phyloP scores from a whole-genome alignment of 2,797 vertebrate species.

The Leucoraja ocellata region DNA sequence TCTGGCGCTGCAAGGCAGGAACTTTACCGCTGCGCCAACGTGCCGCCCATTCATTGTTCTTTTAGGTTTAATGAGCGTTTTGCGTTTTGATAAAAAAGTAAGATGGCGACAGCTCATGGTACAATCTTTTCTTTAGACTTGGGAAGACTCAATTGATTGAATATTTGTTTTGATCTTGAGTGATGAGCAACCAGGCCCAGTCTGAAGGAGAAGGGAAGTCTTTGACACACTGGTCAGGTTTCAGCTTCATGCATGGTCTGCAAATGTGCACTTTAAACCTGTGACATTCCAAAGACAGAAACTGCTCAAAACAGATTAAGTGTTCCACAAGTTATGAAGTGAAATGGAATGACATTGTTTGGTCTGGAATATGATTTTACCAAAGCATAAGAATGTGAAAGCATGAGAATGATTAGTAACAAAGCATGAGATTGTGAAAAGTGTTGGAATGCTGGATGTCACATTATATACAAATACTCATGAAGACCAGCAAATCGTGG shows the following conservation, averaged over 20 bases:
- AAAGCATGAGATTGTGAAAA: background rate
- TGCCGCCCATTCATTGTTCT: background rate
- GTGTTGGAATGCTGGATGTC: background rate
- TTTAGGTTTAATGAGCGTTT: background rate
- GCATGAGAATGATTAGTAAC: background rate
- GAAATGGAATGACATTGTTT: constrained; percentile 4
- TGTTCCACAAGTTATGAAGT: background rate
- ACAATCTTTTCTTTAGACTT: background rate
- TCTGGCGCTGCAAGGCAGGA: no score
- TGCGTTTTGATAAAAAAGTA: background rate
- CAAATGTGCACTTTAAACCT: background rate
- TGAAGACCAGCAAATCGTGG: no score
- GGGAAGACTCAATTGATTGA: background rate
- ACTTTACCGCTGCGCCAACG: no score
- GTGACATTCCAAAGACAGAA: background rate
- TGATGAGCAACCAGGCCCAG: background rate
- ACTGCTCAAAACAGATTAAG: background rate
- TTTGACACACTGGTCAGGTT: background rate
- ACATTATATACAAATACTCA: background rate
- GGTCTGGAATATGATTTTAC: background rate
- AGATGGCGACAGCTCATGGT: background rate
- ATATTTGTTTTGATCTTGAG: background rate
- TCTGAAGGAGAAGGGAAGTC: background rate
- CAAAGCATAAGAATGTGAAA: background rate
- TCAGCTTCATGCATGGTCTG: background rate